Base-by-base conservation (phyloP, 2,797 vertebrate genomes). In the Eutrigla gurnardus region DNA sequence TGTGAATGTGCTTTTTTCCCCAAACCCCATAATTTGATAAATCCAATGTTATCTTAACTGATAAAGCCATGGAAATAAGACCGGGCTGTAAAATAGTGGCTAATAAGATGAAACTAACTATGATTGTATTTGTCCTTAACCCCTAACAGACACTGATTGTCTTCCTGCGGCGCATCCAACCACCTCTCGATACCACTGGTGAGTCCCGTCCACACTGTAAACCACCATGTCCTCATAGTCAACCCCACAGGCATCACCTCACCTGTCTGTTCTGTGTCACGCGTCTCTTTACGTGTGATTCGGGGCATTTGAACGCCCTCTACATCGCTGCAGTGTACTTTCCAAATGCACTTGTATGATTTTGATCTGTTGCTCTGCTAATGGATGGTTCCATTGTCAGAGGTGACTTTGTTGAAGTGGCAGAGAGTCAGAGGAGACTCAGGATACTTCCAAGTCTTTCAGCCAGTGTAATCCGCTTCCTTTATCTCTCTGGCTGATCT, bases 401-500 rank as follows among this genome's bases (percentile, higher is more conserved):
- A 77, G 85, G 88, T 89, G 88, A 90, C 89, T 90, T 89, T 88
- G 85, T 85, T 73, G 84, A 85, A 89, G 70, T 85, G 88, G 81
- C 85, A 87, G 72, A 75, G 86, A 88, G 82, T 89, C 84, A 84
- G 81, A 87, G 76, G 85, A 86, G 75, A 78, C 86, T 90, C 88
- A 86, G 76, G 85, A 85, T 73, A 78, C 86, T 90, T 89, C 81
- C 80, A 78, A 86, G 84, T 89, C 87, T 86, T 81, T 86, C 81
- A 81, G 81, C 77, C 72, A 59, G 86, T 78, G 71, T 92, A 91
- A 89, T 91, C 88, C 88, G 86, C 82, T 87, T 90, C 84, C 82
- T 90, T 90, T 92, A 91, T 92, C 87, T 90, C 76, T 80, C 73
- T 78, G 80, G 75, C 78, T 92, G 91, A 93, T 92, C 90, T 89